phyloP scores from a whole-genome alignment of 2,888 invertebrate genomes.

The Drosophila buzzatii region DNA sequence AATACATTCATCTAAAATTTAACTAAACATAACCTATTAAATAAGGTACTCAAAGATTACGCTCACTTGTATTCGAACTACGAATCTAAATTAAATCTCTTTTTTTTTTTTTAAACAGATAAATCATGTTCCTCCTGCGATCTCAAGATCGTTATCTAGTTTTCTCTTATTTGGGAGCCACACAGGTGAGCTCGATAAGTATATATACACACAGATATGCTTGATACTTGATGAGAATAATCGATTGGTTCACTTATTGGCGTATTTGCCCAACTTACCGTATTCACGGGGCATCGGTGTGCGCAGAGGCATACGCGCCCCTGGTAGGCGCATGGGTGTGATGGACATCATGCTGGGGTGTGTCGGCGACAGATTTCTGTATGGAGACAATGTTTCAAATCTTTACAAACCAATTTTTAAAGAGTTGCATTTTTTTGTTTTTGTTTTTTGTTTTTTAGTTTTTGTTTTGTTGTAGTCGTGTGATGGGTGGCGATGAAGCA shows the following conservation, averaged over 20 bases:
- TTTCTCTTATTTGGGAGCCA: slow-evolving; percentile 14
- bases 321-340: slow-evolving; percentile 88
- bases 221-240: slow-evolving; percentile 34
- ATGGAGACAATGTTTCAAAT: slow-evolving; percentile 84
- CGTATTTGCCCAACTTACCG: slow-evolving; percentile 89
- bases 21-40: slow-evolving; percentile 65
- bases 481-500: slow-evolving; percentile 30
- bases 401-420: slow-evolving; percentile 65
- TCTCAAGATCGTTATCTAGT: slow-evolving; percentile 8
- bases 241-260: slow-evolving; percentile 63
- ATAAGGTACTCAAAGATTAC: slow-evolving; percentile 17
- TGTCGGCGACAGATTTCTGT: slow-evolving; percentile 88
- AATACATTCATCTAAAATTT: slow-evolving; percentile 49
- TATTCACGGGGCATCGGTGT: slow-evolving; percentile 93
- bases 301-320: slow-evolving; percentile 85
- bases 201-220: slow-evolving; percentile 32
- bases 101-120: background rate
- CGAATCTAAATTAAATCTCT: slow-evolving; percentile 34
- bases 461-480: slow-evolving; percentile 28
- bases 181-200: slow-evolving; percentile 14
- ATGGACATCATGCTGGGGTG: slow-evolving; percentile 91
- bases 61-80: slow-evolving; percentile 25
- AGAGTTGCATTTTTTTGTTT: slow-evolving; percentile 16
- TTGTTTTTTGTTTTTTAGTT: slow-evolving; percentile 7
- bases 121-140: slow-evolving; percentile 11